Conservation (phyloP, 2,888 invertebrate species). For the Colletes collaris region DNA sequence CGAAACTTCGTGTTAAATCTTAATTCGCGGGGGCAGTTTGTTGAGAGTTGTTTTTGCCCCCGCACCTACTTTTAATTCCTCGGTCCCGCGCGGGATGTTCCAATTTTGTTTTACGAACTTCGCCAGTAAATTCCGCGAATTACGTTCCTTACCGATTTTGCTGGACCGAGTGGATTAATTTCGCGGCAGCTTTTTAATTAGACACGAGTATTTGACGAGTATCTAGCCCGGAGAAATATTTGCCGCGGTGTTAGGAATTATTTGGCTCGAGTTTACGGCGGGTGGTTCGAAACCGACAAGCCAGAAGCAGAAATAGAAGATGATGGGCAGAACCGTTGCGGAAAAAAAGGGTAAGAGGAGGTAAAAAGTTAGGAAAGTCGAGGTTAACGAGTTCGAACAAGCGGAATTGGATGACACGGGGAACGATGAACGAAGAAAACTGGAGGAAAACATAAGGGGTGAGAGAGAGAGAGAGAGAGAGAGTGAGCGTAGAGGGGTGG, state of each 20-base stretch:
- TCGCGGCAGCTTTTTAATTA: not conserved
- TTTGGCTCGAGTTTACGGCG: constrained; percentile 5
- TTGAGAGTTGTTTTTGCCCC: not conserved
- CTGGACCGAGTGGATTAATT: too few species aligned
- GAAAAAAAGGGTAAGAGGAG: constrained; percentile 1
- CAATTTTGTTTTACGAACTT: constrained; percentile 1
- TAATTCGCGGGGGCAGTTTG: constrained; percentile 27
- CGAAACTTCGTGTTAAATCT: constrained; percentile 34
- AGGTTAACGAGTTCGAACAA: constrained; percentile 62
- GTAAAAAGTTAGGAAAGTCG: constrained; percentile 45
- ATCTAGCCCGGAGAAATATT: too few species aligned
- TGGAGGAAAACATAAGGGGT: constrained; percentile 24
- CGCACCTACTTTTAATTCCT: not conserved
- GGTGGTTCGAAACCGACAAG: constrained; percentile 1
- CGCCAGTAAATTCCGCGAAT: not conserved
- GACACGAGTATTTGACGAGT: too few species aligned
- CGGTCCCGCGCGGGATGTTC: not conserved
- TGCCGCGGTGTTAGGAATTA: constrained; percentile 13
- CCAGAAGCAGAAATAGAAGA: not conserved
- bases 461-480: not conserved
- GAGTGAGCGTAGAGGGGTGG: constrained; percentile 33
- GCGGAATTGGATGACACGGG: constrained; percentile 59
- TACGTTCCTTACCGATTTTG: too few species aligned
- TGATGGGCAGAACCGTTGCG: not conserved
- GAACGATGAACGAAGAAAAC: constrained; percentile 41